Evolutionary conservation across 1,140 invertebrate genomes (phyloP).

Genomic region (Cyrtorhinus lividipennis): DNA sequence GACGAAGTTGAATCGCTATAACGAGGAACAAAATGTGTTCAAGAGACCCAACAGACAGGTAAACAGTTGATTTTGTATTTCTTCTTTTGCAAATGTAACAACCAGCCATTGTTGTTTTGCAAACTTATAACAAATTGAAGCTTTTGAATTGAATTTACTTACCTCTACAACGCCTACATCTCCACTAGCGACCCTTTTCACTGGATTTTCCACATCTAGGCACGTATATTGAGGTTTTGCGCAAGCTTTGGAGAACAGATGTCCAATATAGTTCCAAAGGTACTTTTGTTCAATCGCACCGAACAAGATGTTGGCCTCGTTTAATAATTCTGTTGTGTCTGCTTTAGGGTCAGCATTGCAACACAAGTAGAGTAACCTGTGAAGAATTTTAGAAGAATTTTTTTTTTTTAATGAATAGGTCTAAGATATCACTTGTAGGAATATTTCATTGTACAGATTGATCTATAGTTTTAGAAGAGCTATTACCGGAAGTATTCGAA

Average conservation of each 20-base stretch:
- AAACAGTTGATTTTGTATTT: not conserved
- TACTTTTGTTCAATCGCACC: constrained; percentile 71
- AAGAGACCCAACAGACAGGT: not conserved
- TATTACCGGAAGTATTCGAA: constrained; percentile 65
- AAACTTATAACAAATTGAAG: not conserved
- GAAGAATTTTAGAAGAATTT: not conserved
- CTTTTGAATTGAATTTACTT: not conserved
- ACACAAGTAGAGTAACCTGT: constrained; percentile 27
- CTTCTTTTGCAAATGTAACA: not conserved
- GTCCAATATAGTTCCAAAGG: constrained; percentile 70
- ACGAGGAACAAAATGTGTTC: not conserved
- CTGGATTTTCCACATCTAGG: constrained; percentile 26
- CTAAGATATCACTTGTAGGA: not conserved
- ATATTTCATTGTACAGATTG: not conserved
- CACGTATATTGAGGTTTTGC: constrained; percentile 25
- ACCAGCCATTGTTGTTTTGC: not conserved
- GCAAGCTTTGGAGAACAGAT: constrained; percentile 50
- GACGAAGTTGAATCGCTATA: not conserved
- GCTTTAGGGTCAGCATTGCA: constrained; percentile 21
- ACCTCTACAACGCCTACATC: constrained; percentile 45
- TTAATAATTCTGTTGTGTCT: constrained; percentile 43
- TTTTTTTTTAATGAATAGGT: not conserved
- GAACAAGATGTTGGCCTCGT: constrained; percentile 75
- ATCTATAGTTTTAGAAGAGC: not conserved
- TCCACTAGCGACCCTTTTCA: constrained; percentile 41